These are phyloP conservation scores for Scaptomyza hsui DNA, from an alignment of 1,140 invertebrate genomes.

Conservation along the genomic window DNA sequence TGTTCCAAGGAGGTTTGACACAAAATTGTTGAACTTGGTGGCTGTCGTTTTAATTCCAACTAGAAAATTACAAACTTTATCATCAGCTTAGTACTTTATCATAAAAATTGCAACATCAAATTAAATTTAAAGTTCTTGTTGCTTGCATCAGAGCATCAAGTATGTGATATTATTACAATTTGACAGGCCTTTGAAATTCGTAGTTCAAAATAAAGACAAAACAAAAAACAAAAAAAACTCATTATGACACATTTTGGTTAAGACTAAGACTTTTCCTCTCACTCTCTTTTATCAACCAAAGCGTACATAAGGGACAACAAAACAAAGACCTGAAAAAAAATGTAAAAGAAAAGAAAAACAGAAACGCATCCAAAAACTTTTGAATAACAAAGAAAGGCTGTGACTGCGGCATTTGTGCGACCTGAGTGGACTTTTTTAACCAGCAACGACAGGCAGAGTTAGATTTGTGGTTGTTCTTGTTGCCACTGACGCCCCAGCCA, in stretches of 20 bases:
- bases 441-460: conserved; percentile 43
- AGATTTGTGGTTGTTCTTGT: conserved; percentile 28
- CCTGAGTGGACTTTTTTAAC: conserved; percentile 79
- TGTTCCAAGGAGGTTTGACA: too few species aligned
- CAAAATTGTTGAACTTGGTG: neutral
- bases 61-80: too few species aligned
- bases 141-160: too few species aligned
- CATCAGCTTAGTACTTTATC: too few species aligned
- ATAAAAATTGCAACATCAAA: too few species aligned
- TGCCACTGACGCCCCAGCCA: conserved; percentile 69
- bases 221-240: conserved; percentile 6
- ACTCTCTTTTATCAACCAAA: neutral
- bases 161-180: too few species aligned
- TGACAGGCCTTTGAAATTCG: too few species aligned
- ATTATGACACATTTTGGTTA: conserved; percentile 19
- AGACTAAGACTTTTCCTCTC: conserved; percentile 1
- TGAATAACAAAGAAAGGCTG: conserved; percentile 79
- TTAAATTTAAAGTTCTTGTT: too few species aligned
- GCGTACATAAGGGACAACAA: conserved; percentile 53
- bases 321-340: conserved; percentile 38
- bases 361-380: conserved; percentile 68
- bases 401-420: conserved; percentile 65
- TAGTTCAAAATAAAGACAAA: too few species aligned
- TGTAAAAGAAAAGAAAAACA: conserved; percentile 24
- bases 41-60: too few species aligned